Conservation (phyloP, 2,888 invertebrate species). For the Syrphus vitripennis region DNA sequence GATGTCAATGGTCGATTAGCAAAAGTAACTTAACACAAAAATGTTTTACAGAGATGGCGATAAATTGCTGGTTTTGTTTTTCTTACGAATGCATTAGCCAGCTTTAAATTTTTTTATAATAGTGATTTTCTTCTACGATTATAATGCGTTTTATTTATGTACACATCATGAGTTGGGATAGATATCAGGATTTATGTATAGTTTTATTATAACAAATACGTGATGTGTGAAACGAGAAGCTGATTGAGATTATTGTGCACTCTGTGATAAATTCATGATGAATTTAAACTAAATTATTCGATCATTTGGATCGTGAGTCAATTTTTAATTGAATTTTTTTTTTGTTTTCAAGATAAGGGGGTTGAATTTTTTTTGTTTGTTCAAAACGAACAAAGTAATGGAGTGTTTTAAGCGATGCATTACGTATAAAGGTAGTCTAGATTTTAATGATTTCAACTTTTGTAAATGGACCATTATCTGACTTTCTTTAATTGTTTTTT, state of each 20-base stretch:
- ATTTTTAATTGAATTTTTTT: constrained; percentile 50
- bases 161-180: neutral
- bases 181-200: constrained; percentile 16
- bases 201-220: constrained; percentile 53
- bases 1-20: constrained; percentile 58
- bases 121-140: neutral
- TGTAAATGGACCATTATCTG: no score
- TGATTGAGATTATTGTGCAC: neutral
- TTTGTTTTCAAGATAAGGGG: neutral
- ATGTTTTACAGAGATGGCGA: constrained; percentile 34
- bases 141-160: constrained; percentile 27
- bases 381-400: neutral
- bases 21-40: constrained; percentile 12
- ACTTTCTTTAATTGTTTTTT: no score
- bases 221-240: constrained; percentile 55
- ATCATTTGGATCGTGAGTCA: constrained; percentile 56
- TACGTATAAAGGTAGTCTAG: no score
- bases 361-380: neutral
- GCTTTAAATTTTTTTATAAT: constrained; percentile 17
- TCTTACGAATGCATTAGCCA: constrained; percentile 10
- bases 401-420: neutral
- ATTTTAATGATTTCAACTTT: no score
- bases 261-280: constrained; percentile 23
- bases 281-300: constrained; percentile 59
- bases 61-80: constrained; percentile 43